phyloP scores from a whole-genome alignment of 1,140 invertebrate species.

The Armadillidium nasatum region DNA sequence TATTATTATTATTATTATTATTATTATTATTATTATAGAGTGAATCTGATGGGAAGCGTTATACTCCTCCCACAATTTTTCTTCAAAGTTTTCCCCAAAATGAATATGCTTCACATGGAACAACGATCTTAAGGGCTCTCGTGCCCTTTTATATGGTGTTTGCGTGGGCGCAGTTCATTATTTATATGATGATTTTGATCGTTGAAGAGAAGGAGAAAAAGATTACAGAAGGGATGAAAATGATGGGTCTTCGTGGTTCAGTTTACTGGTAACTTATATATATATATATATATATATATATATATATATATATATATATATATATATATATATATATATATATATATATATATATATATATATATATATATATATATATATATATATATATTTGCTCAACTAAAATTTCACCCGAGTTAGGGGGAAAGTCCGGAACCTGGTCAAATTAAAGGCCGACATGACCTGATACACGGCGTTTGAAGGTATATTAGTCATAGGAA shows the following conservation, averaged over 20 bases:
- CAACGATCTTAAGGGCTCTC: not conserved
- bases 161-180: conserved; percentile 30
- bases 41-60: not conserved
- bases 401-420: too few species aligned
- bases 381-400: too few species aligned
- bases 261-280: conserved; percentile 23
- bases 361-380: too few species aligned
- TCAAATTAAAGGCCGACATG: too few species aligned
- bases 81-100: not conserved
- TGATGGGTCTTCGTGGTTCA: conserved; percentile 24
- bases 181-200: conserved; percentile 29
- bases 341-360: not conserved
- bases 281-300: conserved; percentile 2
- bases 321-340: not conserved
- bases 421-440: too few species aligned
- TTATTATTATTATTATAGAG: not conserved
- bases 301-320: conserved; percentile 7
- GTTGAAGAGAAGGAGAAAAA: conserved; percentile 30
- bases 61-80: not conserved
- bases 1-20: conserved; percentile 16
- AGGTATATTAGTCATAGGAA: too few species aligned
- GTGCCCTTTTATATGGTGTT: conserved; percentile 30
- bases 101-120: not conserved
- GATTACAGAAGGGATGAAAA: conserved; percentile 30
- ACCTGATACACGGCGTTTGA: too few species aligned